Evolutionary conservation across 2,888 invertebrate species (phyloP).

Genomic region (Scaptomyza tumidula): DNA sequence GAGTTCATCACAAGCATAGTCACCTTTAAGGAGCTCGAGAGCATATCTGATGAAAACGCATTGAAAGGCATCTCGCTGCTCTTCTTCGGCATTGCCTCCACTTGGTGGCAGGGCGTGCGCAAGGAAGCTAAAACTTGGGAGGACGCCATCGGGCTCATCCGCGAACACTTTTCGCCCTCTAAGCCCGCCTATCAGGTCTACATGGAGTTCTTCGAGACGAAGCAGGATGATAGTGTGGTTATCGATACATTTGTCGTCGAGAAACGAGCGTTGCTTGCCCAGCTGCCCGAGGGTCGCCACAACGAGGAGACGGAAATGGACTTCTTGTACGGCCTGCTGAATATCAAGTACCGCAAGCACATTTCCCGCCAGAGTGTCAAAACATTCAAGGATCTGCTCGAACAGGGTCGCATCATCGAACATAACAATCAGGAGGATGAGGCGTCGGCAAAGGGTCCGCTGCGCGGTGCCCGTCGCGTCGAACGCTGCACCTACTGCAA

Average conservation of each 20-base stretch:
- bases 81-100: constrained; percentile 77
- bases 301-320: constrained; percentile 81
- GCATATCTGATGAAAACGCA: constrained; percentile 80
- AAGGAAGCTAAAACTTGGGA: constrained; percentile 82
- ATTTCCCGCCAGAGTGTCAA: constrained; percentile 74
- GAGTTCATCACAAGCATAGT: constrained; percentile 79
- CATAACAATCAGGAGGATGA: constrained; percentile 73
- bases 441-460: constrained; percentile 42
- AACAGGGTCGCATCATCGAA: constrained; percentile 81
- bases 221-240: constrained; percentile 66
- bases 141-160: constrained; percentile 78
- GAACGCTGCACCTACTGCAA: constrained; percentile 81
- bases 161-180: constrained; percentile 82
- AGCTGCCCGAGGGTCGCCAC: constrained; percentile 81
- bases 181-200: constrained; percentile 83
- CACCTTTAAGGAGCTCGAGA: constrained; percentile 81
- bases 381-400: constrained; percentile 80
- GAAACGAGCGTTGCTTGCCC: constrained; percentile 81
- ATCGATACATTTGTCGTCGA: constrained; percentile 81
- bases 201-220: constrained; percentile 81
- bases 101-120: constrained; percentile 83
- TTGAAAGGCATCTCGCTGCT: constrained; percentile 80
- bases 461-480: constrained; percentile 53
- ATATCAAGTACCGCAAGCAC: constrained; percentile 81
- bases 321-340: constrained; percentile 80